Conservation (phyloP, 2,797 vertebrate genomes). For the Oreochromis grahami region DNA sequence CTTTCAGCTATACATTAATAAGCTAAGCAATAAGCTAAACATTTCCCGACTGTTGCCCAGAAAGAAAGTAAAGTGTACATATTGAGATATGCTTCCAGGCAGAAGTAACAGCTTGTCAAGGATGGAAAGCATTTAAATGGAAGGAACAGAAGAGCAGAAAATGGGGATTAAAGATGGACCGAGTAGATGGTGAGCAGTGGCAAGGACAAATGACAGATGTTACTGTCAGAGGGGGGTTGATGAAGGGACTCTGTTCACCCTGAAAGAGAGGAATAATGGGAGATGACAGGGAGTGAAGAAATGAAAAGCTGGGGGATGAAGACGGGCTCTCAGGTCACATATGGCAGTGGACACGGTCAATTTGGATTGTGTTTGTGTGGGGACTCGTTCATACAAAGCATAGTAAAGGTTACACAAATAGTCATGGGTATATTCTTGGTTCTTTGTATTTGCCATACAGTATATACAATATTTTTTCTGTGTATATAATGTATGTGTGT, state of each 20-base stretch:
- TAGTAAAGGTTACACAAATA: background rate
- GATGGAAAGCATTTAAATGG: background rate
- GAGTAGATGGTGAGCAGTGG: background rate
- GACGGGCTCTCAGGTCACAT: conserved; percentile 4
- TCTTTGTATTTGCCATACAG: background rate
- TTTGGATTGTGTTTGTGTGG: conserved; percentile 15
- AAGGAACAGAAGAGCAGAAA: background rate
- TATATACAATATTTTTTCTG: background rate
- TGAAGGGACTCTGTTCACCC: conserved; percentile 4
- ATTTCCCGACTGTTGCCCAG: background rate
- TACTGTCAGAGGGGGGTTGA: conserved; percentile 22
- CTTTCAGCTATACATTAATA: background rate
- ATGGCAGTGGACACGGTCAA: conserved; percentile 24
- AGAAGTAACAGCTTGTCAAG: background rate
- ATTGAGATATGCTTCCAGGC: background rate
- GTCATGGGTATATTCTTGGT: background rate
- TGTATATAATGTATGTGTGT: background rate
- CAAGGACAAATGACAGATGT: conserved; percentile 50
- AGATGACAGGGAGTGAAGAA: conserved; percentile 23
- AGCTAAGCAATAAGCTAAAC: background rate
- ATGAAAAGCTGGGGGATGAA: conserved; percentile 30
- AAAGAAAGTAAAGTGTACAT: background rate
- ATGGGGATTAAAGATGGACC: background rate
- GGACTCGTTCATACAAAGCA: background rate
- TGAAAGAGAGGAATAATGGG: conserved; percentile 35